Percentiles rank a stretch among this genome's conserved stretches.
Evolutionary conservation across 2,888 invertebrate species (phyloP).

Genomic region (Marasmarcha lunaedactyla): DNA sequence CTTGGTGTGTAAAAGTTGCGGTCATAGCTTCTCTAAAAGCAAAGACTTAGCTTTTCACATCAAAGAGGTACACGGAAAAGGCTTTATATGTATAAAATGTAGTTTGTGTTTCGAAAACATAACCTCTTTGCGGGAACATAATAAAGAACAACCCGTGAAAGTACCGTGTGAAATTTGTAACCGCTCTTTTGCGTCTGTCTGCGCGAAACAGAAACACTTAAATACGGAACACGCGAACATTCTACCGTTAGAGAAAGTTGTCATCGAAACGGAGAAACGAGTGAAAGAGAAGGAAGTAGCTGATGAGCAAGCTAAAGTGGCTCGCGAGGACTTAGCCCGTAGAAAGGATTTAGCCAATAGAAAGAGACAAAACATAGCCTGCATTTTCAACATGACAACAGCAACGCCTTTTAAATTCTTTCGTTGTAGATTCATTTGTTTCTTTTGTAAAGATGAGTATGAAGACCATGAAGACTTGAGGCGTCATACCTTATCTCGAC

Average conservation of each 20-base stretch:
- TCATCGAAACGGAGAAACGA: constrained; percentile 41
- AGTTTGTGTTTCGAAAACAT: constrained; percentile 46
- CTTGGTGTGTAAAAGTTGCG: constrained; percentile 47
- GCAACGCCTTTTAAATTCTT: constrained; percentile 31
- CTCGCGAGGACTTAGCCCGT: constrained; percentile 7
- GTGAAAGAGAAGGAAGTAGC: constrained; percentile 28
- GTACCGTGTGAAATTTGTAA: constrained; percentile 50
- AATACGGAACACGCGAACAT: constrained; percentile 53
- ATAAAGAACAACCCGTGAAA: constrained; percentile 48
- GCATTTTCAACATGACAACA: constrained; percentile 23
- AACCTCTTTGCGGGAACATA: constrained; percentile 38
- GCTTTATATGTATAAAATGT: constrained; percentile 38
- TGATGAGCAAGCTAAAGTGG: constrained; percentile 39
- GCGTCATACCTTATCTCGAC: constrained; percentile 19
- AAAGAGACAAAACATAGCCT: constrained; percentile 17
- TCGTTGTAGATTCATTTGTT: constrained; percentile 27
- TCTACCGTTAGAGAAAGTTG: constrained; percentile 49
- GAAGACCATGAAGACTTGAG: constrained; percentile 19
- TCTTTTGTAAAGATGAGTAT: constrained; percentile 26
- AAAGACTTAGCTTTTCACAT: constrained; percentile 54
- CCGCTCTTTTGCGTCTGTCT: constrained; percentile 45
- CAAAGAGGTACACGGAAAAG: constrained; percentile 58
- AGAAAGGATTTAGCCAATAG: not conserved
- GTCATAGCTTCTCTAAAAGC: constrained; percentile 56
- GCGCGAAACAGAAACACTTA: constrained; percentile 49